These are phyloP conservation scores for Pristis pectinata DNA, from an alignment of 2,797 vertebrate species.

Conservation along the genomic window DNA sequence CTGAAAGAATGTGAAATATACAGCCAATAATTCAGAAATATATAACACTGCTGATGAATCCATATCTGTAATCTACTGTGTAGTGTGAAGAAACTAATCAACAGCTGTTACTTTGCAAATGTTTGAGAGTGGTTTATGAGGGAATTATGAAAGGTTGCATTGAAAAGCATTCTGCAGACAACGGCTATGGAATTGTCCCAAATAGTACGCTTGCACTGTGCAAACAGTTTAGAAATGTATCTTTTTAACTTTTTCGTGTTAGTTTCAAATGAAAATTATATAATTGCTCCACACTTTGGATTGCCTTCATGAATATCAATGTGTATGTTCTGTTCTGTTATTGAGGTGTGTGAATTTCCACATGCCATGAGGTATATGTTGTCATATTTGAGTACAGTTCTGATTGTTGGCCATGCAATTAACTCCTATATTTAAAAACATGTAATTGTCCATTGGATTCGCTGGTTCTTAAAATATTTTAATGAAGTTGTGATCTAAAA, in stretches of 20 bases:
- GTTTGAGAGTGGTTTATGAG: not conserved
- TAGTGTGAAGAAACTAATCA: conserved; percentile 17
- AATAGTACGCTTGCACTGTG: not conserved
- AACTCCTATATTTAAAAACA: not conserved
- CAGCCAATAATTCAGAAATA: not conserved
- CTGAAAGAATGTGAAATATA: conserved; percentile 19
- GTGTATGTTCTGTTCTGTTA: not conserved
- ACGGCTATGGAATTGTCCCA: not conserved
- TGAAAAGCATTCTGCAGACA: not conserved
- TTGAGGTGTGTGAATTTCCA: not conserved
- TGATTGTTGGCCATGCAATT: not conserved
- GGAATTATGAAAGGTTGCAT: not conserved
- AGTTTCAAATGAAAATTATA: not conserved
- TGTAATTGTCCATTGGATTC: not conserved
- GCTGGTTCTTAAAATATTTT: not conserved
- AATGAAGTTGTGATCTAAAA: not conserved
- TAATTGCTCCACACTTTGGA: not conserved
- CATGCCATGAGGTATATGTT: not conserved
- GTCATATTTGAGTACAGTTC: not conserved
- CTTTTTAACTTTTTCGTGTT: not conserved
- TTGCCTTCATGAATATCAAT: not conserved
- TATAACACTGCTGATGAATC: not conserved
- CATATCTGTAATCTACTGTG: not conserved
- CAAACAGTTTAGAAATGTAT: not conserved
- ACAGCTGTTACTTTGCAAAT: not conserved